phyloP scores from a whole-genome alignment of 2,888 invertebrate species.

The Cheiracanthium punctorium region DNA sequence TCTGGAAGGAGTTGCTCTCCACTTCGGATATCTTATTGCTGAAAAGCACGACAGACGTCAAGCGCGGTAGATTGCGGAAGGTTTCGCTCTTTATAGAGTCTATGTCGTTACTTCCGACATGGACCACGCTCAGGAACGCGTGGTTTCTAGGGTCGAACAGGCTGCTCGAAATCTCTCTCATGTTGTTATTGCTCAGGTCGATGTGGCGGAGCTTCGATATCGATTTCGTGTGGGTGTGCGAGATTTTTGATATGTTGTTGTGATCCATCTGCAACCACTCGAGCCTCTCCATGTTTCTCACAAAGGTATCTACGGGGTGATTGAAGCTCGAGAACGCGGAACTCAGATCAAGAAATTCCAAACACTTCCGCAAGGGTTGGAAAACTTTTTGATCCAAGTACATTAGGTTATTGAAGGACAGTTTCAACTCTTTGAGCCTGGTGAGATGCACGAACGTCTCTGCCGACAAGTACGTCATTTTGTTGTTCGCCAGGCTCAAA shows the following conservation, averaged over 20 bases:
- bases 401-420: conserved; percentile 73
- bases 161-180: conserved; percentile 82
- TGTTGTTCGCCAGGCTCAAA: conserved; percentile 93
- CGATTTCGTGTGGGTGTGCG: conserved; percentile 82
- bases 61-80: conserved; percentile 83
- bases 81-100: conserved; percentile 82
- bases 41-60: conserved; percentile 86
- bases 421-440: conserved; percentile 74
- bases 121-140: conserved; percentile 83
- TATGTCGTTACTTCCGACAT: conserved; percentile 88
- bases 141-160: conserved; percentile 82
- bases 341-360: conserved; percentile 90
- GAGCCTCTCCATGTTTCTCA: conserved; percentile 43
- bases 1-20: conserved; percentile 84
- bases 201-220: conserved; percentile 87
- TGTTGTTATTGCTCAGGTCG: conserved; percentile 89
- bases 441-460: conserved; percentile 87
- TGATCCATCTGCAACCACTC: conserved; percentile 77
- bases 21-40: conserved; percentile 84
- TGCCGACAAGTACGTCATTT: conserved; percentile 87
- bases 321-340: conserved; percentile 79
- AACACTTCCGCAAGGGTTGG: conserved; percentile 77
- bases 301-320: conserved; percentile 6
- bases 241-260: conserved; percentile 86
- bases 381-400: conserved; percentile 58